Percentiles rank a stretch among this genome's conserved stretches.
Evolutionary conservation across 2,888 invertebrate genomes (phyloP).

Genomic region (Therioaphis trifolii): DNA sequence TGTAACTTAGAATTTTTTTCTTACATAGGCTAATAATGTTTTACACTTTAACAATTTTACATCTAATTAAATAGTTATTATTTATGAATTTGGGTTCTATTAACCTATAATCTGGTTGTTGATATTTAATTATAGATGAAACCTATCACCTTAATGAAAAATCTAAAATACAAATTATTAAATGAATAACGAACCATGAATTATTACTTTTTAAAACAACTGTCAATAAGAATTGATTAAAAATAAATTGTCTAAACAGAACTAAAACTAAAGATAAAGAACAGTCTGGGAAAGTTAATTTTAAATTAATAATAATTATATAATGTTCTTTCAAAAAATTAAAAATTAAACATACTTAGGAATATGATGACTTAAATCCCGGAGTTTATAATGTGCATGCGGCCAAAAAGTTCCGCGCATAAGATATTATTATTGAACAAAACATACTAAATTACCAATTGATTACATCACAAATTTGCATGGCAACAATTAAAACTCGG

Average conservation of each 20-base stretch:
- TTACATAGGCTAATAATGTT: conserved; percentile 50
- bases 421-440: conserved; percentile 18
- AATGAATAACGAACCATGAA: conserved; percentile 43
- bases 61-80: conserved; percentile 39
- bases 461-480: conserved; percentile 55
- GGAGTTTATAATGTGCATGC: conserved; percentile 51
- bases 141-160: conserved; percentile 58
- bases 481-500: conserved; percentile 49
- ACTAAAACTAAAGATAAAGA: conserved; percentile 60
- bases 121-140: conserved; percentile 57
- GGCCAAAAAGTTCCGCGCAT: conserved; percentile 25
- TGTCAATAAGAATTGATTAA: conserved; percentile 49
- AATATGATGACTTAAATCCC: conserved; percentile 57
- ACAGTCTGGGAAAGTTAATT: conserved; percentile 59
- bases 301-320: conserved; percentile 58
- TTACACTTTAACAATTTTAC: conserved; percentile 35
- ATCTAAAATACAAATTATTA: conserved; percentile 31
- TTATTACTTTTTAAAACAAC: conserved; percentile 45
- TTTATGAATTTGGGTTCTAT: conserved; percentile 48
- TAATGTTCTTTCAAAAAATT: conserved; percentile 59
- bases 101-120: conserved; percentile 42
- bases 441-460: conserved; percentile 44
- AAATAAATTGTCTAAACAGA: conserved; percentile 55
- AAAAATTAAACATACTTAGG: conserved; percentile 61
- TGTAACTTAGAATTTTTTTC: conserved; percentile 42